phyloP scores from a whole-genome alignment of 2,113 vertebrate species.

The Raja brachyura region DNA sequence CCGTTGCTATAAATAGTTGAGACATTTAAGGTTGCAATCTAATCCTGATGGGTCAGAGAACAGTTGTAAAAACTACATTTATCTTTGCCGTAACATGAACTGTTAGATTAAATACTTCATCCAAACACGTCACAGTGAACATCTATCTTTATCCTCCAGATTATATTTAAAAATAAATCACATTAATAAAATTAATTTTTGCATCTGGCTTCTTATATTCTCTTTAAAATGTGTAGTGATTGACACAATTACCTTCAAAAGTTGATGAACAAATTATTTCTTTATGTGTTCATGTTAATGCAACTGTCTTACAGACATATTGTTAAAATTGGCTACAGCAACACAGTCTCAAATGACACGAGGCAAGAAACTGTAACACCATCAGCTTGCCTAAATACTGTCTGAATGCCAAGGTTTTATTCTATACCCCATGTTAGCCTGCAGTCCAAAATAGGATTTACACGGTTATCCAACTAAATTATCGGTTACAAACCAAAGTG shows the following conservation, averaged over 20 bases:
- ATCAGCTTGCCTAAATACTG: background rate
- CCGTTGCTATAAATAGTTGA: background rate
- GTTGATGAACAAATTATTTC: background rate
- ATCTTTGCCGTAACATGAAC: slow-evolving; percentile 19
- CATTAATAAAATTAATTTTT: background rate
- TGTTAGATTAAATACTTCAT: slow-evolving; percentile 12
- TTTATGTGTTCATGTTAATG: background rate
- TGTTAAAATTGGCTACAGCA: background rate
- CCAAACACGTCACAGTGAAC: background rate
- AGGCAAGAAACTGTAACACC: background rate
- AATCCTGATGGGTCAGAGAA: background rate
- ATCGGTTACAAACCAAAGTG: background rate
- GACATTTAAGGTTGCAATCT: slow-evolving; percentile 12
- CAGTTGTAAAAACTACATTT: slow-evolving; percentile 17
- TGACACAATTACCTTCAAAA: background rate
- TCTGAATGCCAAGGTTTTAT: background rate
- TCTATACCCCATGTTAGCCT: background rate
- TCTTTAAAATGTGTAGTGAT: background rate
- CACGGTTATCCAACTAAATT: background rate
- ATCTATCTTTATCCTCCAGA: slow-evolving; percentile 27
- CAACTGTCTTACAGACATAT: background rate
- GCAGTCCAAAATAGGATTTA: background rate
- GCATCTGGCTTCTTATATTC: background rate
- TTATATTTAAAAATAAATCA: background rate
- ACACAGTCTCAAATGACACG: background rate